phyloP scores from a whole-genome alignment of 2,113 vertebrate species.

The Oxygymnocypris stewartii region DNA sequence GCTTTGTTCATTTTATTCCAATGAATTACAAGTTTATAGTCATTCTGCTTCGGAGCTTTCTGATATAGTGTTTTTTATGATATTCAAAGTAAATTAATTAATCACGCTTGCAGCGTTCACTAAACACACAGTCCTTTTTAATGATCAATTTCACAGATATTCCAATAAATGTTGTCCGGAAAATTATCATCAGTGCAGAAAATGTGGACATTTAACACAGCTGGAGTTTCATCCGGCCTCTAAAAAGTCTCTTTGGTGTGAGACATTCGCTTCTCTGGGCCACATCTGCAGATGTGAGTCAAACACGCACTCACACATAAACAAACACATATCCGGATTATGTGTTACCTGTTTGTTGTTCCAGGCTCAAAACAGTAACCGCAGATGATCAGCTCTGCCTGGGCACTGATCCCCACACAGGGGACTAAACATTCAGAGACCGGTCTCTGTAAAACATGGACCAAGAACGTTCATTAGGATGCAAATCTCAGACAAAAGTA shows the following conservation, averaged over 20 bases:
- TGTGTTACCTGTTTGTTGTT: slow-evolving; percentile 52
- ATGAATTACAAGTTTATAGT: not conserved
- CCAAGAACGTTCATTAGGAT: not conserved
- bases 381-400: slow-evolving; percentile 37
- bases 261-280: not conserved
- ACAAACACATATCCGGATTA: slow-evolving; percentile 13
- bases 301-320: not conserved
- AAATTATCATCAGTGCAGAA: not conserved
- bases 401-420: slow-evolving; percentile 13
- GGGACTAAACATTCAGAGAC: slow-evolving; percentile 25
- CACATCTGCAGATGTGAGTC: slow-evolving; percentile 27
- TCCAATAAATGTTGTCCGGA: not conserved
- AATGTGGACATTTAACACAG: not conserved
- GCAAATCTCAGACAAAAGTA: not conserved
- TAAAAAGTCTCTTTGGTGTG: not conserved
- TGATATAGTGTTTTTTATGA: not conserved
- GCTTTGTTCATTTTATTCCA: not conserved
- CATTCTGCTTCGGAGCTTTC: not conserved
- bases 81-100: not conserved
- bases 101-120: not conserved
- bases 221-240: not conserved
- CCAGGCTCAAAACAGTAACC: slow-evolving; percentile 18
- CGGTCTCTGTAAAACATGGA: slow-evolving; percentile 1
- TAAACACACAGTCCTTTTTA: not conserved
- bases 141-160: not conserved